Evolutionary conservation across 1,140 invertebrate genomes (phyloP), one percentile per base, ranked within the genome.

Genomic region (Ganaspis sp.): DNA sequence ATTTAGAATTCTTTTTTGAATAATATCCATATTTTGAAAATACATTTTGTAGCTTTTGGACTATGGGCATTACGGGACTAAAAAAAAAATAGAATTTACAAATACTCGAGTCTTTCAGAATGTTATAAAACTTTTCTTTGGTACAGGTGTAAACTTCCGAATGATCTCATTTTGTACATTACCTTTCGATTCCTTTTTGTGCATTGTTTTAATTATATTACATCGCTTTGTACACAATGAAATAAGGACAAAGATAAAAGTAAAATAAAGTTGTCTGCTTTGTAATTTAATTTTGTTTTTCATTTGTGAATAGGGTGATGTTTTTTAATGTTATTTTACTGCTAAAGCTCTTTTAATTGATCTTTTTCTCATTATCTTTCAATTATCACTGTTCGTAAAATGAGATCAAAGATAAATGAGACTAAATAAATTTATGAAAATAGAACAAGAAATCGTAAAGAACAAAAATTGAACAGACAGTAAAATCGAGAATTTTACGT

Each of bases 231-330:
- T 54, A 21, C 23, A 49, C 53, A 26, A 9, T 29, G 58, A 74
- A 77, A 74, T 78, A 78, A 77, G 19, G 69, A 29, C 49, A 53
- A 58, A 29, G 23, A 37, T 34, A 70, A 70, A 17, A 49, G 69
- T 19, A 17, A n/a, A 72, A 38, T 45, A 72, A 73, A 40, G 2
- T 21, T 64, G 54, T 45, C 19, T 74, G 9, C 40, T 19, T 72
- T 49, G 49, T 64, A 58, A 75, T 12, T 58, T 15, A 64, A 26
- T 64, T 64, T 23, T 9, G 4, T 15, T 15, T 1, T 49, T 49
- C 4, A 5, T 49, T 17, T 17, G 12, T 29, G 11, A 64, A 23
- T 23, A 29, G 21, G 4, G n/a, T 74, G 29, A 77, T 72, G 71
- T 11, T 11, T 64, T 2, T 1, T 40, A n/a, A 49, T 49, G 15